Percentiles rank a stretch among this genome's conserved stretches.
These are phyloP conservation scores for Engraulis encrasicolus DNA, from an alignment of 2,113 vertebrate species.

Conservation along the genomic window DNA sequence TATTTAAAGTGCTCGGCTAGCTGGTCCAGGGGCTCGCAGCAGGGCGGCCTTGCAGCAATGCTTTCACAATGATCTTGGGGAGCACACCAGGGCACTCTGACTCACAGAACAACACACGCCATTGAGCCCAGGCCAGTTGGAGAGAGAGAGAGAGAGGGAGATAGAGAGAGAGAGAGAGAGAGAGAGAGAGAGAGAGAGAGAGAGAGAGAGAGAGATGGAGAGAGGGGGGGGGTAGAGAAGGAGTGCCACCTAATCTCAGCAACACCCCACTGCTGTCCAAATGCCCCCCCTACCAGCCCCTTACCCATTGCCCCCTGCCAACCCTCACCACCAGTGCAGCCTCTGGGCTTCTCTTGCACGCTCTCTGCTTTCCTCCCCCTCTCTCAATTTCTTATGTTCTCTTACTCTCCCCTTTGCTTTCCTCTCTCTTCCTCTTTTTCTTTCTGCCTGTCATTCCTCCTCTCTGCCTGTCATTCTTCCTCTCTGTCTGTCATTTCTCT, in stretches of 20 bases:
- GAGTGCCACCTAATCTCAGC: not conserved
- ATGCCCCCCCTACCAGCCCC: too few species aligned
- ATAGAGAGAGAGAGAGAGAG: not conserved
- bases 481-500: not conserved
- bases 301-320: too few species aligned
- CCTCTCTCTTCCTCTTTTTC: too few species aligned
- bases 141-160: not conserved
- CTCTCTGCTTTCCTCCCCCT: too few species aligned
- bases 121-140: not conserved
- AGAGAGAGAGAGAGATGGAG: not conserved
- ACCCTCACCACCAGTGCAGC: too few species aligned
- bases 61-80: not conserved
- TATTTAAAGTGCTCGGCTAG: too few species aligned
- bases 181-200: too few species aligned
- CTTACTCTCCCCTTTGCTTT: too few species aligned
- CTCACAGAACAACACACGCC: slow-evolving; percentile 2
- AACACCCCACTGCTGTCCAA: slow-evolving; percentile 9
- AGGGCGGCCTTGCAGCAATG: not conserved
- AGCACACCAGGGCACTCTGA: not conserved
- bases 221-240: too few species aligned
- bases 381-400: too few species aligned
- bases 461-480: not conserved
- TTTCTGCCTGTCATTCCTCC: too few species aligned
- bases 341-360: too few species aligned
- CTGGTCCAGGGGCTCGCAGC: not conserved